Evolutionary conservation across 2,113 vertebrate genomes (phyloP).

Genomic region (Amblyopsis rosae): DNA sequence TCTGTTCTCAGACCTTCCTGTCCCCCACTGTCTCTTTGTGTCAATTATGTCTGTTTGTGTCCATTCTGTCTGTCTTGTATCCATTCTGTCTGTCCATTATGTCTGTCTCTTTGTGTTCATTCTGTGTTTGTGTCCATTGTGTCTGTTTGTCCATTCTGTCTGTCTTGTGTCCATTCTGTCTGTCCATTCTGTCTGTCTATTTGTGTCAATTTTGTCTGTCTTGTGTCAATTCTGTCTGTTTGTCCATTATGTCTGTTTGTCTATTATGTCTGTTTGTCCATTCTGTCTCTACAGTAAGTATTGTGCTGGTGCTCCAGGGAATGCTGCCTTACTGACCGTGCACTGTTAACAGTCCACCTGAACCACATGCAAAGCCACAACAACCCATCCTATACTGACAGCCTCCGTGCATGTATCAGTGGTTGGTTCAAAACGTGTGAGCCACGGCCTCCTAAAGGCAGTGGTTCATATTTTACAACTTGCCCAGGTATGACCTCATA

Average conservation of each 20-base stretch:
- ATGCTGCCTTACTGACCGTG: neutral
- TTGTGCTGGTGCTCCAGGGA: slow-evolving; percentile 29
- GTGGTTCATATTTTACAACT: too few relatives aligned
- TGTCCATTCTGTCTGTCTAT: neutral
- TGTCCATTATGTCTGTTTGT: slow-evolving; percentile 14
- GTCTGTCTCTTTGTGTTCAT: neutral
- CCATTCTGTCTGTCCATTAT: neutral
- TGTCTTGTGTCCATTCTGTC: neutral
- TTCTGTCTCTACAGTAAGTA: neutral
- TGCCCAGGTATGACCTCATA: neutral
- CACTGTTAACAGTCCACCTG: slow-evolving; percentile 3
- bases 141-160: neutral
- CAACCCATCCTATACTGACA: neutral
- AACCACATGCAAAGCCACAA: slow-evolving; percentile 1
- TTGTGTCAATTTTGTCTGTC: neutral
- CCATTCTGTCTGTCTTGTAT: neutral
- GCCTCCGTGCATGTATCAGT: too few relatives aligned
- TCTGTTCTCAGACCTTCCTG: neutral
- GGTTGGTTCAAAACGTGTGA: too few relatives aligned
- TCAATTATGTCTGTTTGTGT: neutral
- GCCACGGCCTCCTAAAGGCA: too few relatives aligned
- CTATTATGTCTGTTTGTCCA: neutral
- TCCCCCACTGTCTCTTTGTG: neutral
- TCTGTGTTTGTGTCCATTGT: slow-evolving; percentile 17
- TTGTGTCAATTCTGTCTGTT: neutral